Base-by-base conservation (phyloP, 2,113 vertebrate genomes). In the Arvicanthis niloticus region DNA sequence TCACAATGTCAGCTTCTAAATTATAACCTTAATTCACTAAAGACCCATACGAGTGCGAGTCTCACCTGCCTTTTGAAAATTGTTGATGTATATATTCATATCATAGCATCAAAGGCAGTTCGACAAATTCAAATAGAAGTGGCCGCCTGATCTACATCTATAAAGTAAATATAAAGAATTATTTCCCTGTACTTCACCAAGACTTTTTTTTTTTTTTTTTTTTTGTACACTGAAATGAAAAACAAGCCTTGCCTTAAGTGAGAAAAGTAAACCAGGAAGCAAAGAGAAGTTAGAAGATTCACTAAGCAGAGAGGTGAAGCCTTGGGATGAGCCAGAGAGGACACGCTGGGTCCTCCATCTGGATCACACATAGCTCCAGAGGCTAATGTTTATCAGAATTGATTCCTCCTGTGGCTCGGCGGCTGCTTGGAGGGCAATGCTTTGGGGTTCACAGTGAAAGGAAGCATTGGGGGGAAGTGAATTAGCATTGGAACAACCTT, bases 91-190 rank as follows among this genome's bases (percentile, higher is more conserved):
- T 13, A 4, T 26, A 42, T 56, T 68, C 67, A 40, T 67, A 84
- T 89, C 67, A 13, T 17, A 84, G 3, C 16, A 12, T 82, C n/a
- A 45, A 45, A 42, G 24, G 58, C 68, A 88, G 90, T 88, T 95
- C 97, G 95, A 89, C 60, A 42, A 19, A 89, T 92, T 95, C 73
- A 77, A 65, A 53, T 82, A 45, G 78, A 97, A 94, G 92, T 60
- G 91, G 92, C 60, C 42, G 12, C 42, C 51, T 21, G 34, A 96
- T 88, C 48, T 91, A 68, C 26, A 86, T 80, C 65, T 91, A 90
- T n/a, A 58, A 93, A n/a, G 37, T 70, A 73, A 62, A 78, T n/a
- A 80, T 85, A 97, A 95, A 95, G 60, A 91, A 80, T 73, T 70
- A n/a, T 67, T 93, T 93, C 67, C 72, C 60, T 73, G 60, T 37